A percentile compares a stretch with the other conserved stretches of the same genome.
Evolutionary conservation across 92 coral and sea anemone genomes (phyloP).

Genomic region (Diadumene lineata): DNA sequence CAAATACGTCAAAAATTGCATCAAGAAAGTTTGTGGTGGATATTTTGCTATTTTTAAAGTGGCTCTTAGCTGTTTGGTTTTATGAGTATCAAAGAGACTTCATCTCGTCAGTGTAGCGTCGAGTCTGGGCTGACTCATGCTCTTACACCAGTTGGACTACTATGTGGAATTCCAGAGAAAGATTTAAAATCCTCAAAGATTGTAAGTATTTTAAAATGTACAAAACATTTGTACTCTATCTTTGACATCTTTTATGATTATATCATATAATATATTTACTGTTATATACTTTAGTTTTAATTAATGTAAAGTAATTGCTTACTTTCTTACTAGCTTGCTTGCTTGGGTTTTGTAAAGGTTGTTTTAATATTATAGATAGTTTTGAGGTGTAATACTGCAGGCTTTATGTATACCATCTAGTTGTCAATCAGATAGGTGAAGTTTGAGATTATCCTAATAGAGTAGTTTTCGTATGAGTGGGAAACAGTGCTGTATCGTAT

Average conservation of each 20-base stretch:
- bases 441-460: too few relatives aligned
- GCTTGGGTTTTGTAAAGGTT: not conserved
- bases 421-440: too few relatives aligned
- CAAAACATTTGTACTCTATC: too few relatives aligned
- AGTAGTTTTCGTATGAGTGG: too few relatives aligned
- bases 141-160: conserved; percentile 66
- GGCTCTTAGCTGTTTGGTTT: conserved; percentile 10
- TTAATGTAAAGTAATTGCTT: too few relatives aligned
- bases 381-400: too few relatives aligned
- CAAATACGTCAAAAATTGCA: not conserved
- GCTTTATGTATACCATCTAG: too few relatives aligned
- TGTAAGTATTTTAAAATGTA: not conserved
- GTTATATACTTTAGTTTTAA: too few relatives aligned
- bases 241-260: too few relatives aligned
- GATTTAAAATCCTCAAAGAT: conserved; percentile 4
- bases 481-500: too few relatives aligned
- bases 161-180: conserved; percentile 48
- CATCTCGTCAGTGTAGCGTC: conserved; percentile 70
- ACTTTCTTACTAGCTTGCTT: not conserved
- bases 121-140: conserved; percentile 86
- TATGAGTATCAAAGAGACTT: conserved; percentile 78
- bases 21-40: not conserved
- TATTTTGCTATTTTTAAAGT: not conserved
- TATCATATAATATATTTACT: not conserved
- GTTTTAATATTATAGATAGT: too few relatives aligned